Conservation (phyloP, 2,797 vertebrate genomes). For the Betta splendens region DNA sequence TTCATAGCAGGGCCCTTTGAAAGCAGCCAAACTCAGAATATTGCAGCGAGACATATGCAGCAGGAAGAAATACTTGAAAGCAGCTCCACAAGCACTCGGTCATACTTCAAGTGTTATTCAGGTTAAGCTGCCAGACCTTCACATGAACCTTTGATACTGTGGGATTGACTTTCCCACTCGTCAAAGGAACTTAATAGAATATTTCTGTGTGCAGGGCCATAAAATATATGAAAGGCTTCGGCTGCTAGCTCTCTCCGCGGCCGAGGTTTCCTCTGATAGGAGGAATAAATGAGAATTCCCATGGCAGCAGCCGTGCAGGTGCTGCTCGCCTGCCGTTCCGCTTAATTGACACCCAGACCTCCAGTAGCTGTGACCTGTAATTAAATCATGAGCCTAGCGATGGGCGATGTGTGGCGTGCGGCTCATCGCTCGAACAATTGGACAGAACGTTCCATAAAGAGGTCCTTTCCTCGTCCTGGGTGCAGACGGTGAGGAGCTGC, state of each 20-base stretch:
- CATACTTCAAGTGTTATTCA: slow-evolving; percentile 33
- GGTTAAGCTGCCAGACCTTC: slow-evolving; percentile 42
- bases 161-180: slow-evolving; percentile 37
- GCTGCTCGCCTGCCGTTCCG: background rate
- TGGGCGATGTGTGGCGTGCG: slow-evolving; percentile 3
- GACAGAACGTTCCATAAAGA: no score
- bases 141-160: slow-evolving; percentile 38
- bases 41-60: slow-evolving; percentile 1
- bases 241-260: slow-evolving; percentile 7
- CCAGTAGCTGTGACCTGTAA: slow-evolving; percentile 37
- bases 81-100: slow-evolving; percentile 25
- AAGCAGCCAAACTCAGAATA: no score
- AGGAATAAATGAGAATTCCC: slow-evolving; percentile 43
- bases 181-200: slow-evolving; percentile 39
- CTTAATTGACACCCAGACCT: slow-evolving; percentile 56
- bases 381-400: slow-evolving; percentile 47
- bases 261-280: slow-evolving; percentile 30
- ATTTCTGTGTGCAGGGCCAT: slow-evolving; percentile 24
- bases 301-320: background rate
- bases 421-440: background rate
- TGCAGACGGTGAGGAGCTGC: no score
- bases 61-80: background rate
- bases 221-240: slow-evolving; percentile 34
- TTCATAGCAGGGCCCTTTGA: no score
- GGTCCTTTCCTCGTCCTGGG: slow-evolving; percentile 3